Evolutionary conservation across 1,140 invertebrate genomes (phyloP).

Genomic region (Penaeus indicus): DNA sequence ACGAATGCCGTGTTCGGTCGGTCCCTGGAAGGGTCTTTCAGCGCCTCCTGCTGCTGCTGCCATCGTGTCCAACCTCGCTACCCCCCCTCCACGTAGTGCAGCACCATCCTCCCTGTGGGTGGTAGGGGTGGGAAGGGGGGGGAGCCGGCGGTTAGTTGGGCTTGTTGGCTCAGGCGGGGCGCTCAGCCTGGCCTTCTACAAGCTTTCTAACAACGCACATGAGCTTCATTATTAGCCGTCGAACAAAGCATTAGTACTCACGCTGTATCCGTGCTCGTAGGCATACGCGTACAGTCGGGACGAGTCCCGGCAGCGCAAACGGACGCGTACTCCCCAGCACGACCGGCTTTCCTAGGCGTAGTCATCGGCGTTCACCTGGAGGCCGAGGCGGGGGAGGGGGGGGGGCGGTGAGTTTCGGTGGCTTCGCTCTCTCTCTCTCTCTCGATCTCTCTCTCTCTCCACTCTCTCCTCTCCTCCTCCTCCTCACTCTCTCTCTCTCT

Average conservation of each 20-base stretch:
- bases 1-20: conserved; percentile 51
- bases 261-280: conserved; percentile 69
- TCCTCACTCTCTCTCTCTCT: no score
- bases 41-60: conserved; percentile 67
- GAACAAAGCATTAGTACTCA: conserved; percentile 37
- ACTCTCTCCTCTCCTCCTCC: no score
- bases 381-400: no score
- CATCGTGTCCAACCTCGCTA: conserved; percentile 67
- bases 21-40: conserved; percentile 59
- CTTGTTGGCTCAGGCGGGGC: neutral
- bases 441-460: no score
- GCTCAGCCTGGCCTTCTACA: neutral
- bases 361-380: conserved; percentile 68
- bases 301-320: conserved; percentile 68
- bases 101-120: conserved; percentile 68
- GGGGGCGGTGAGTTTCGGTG: no score
- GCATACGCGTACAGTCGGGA: conserved; percentile 68
- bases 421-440: no score
- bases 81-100: conserved; percentile 70
- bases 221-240: no score
- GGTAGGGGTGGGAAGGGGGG: no score
- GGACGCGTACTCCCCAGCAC: conserved; percentile 70
- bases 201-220: neutral
- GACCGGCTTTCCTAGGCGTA: conserved; percentile 70
- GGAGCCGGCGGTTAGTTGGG: no score